Base-by-base conservation (phyloP, 2,797 vertebrate species). In the Pipistrellus kuhlii region DNA sequence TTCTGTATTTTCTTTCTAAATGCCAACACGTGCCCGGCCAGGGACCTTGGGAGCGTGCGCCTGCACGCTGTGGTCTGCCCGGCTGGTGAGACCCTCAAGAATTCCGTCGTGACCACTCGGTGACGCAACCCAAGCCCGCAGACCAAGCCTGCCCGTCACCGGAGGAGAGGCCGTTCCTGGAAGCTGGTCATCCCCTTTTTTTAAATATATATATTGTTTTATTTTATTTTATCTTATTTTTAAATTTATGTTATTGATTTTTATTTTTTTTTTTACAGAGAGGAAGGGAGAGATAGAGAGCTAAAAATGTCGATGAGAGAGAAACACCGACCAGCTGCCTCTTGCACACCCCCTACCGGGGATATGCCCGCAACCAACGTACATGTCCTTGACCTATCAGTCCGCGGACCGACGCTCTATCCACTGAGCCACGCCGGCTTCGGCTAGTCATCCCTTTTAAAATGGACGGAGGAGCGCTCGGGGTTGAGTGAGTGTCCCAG, bases 401-500 rank as follows among this genome's bases (percentile, higher is more conserved):
- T 11, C 44, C 44, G 44, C 44, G 10, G 44, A 11, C 44, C 10
- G 10, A 44, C 10, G 44, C 44, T 44, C 44, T 44, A 44, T 41
- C 44, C 44, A 44, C 44, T 44, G 44, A 44, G 44, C 44, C 44
- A 44, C 8, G 8, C 44, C 44, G 44, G 44, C 2, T 44, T 44
- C 44, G 44, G 46, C 46, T 14, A 46, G 44, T 46, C 9, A 46
- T 46, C 44, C 44, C 44, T 46, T 85, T 69, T 15, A 91, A 76
- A 78, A 62, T 3, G 81, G 77, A 73, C 87, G 86, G 69, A 85
- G 90, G 95, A 90, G 27, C 72, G 55, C 55, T 55, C 48, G 0
- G 68, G 85, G 86, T 92, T 94, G 89, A 96, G 84, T 17, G 84
- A 83, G 35, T 25, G 57, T 81, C 91, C 68, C 57, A 68, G 32